Base-by-base conservation (phyloP, 2,797 vertebrate species). In the Holocentrus rufus region DNA sequence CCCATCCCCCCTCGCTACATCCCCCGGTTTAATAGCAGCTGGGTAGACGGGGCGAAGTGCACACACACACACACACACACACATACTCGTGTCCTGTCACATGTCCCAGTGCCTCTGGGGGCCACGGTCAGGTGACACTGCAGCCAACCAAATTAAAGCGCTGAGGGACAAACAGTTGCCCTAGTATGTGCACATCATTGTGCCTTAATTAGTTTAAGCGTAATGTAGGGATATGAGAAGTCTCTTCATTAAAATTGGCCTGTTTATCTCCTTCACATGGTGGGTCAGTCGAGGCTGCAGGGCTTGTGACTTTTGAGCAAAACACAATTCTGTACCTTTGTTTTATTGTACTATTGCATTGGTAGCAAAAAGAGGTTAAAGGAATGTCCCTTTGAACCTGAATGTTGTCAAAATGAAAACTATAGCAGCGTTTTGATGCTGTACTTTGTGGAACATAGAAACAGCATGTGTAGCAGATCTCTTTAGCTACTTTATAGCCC, bases 71-170 rank as follows among this genome's bases (percentile, higher is more conserved):
- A 22, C 30, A 31, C 30, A 31, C 30, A 31, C 30, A 31, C 30
- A 31, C 30, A 31, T 18, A 22, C 66, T 69, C 76, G 72, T 64
- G 14, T 71, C 67, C 74, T 31, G 65, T 89, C 90, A 88, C 88
- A 87, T 90, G 89, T 63, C 67, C 31, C 61, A 46, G 56, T 66
- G 76, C 86, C 76, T 84, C 71, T 66, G 79, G 85, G 83, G 82
- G 39, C 42, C n/a, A 14, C 44, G 6, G 77, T 91, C 90, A 92
- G 86, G 86, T 92, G 92, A 93, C 85, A 50, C 58, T 39, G 55
- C 68, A 77, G 79, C 84, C 77, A 81, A 82, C 64, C 76, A 82
- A 70, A 85, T 87, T 62, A 85, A 82, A 79, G 76, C 76, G 72
- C 72, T 65, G 13, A 77, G 72, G 72, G 79, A 74, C 72, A 75